Conservation (phyloP, 2,888 invertebrate genomes). For the Pachliopta kotzebuea region DNA sequence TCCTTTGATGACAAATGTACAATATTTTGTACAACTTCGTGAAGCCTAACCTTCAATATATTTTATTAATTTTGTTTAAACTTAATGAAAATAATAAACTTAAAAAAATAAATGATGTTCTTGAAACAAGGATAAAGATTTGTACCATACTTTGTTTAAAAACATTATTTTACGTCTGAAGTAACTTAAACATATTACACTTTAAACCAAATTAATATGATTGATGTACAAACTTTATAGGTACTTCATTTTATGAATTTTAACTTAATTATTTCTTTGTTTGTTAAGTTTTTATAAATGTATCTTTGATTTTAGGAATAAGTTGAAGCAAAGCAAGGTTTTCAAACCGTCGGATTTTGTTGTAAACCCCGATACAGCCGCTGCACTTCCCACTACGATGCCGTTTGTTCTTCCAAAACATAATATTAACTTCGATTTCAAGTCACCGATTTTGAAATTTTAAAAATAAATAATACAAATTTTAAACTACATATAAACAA, state of each 20-base stretch:
- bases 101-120: no score
- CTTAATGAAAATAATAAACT: no score
- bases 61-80: no score
- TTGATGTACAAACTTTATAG: no score
- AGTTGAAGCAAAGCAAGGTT: slow-evolving; percentile 38
- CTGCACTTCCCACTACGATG: slow-evolving; percentile 41
- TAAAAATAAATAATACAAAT: not conserved
- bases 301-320: slow-evolving; percentile 38
- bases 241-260: not conserved
- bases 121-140: no score
- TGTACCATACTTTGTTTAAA: no score
- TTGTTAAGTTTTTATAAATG: not conserved
- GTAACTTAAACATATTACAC: no score
- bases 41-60: no score
- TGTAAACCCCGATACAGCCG: slow-evolving; percentile 38
- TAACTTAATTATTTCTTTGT: not conserved
- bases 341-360: slow-evolving; percentile 41
- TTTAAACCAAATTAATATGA: no score
- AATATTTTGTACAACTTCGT: no score
- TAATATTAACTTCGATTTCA: slow-evolving; percentile 19
- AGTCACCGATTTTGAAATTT: slow-evolving; percentile 4
- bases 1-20: no score
- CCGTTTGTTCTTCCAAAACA: slow-evolving; percentile 37
- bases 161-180: no score
- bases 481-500: not conserved